Conservation (phyloP, 2,888 invertebrate genomes). For the Leptogaster cylindrica region DNA sequence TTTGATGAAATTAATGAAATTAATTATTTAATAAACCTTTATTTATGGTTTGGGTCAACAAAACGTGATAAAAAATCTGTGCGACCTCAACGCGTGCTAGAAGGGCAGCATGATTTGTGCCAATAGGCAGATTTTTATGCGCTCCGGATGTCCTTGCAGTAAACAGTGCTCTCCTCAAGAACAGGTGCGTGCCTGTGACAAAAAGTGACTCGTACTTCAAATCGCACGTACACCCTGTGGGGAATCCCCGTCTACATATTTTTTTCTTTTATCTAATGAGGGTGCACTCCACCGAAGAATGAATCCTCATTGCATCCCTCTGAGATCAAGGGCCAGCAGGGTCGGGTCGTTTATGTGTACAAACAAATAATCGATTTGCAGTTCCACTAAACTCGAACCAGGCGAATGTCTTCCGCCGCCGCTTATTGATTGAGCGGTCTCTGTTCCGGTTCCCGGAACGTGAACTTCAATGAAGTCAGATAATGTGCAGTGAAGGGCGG, state of each 20-base stretch:
- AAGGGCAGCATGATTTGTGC: no score
- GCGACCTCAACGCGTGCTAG: no score
- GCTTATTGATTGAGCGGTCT: conserved; percentile 19
- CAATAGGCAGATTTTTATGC: no score
- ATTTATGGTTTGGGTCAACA: no score
- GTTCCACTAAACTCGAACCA: conserved; percentile 19
- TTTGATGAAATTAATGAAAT: no score
- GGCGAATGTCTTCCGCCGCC: conserved; percentile 21
- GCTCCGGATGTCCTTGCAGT: neutral
- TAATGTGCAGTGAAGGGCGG: neutral
- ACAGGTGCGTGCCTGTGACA: conserved; percentile 22
- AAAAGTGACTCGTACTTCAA: neutral
- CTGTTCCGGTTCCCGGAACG: conserved; percentile 1
- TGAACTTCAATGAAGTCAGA: conserved; percentile 5
- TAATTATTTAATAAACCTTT: no score
- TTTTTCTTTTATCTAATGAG: conserved; percentile 15
- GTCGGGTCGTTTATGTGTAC: conserved; percentile 26
- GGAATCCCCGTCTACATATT: neutral
- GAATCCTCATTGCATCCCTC: conserved; percentile 23
- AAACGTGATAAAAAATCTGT: no score
- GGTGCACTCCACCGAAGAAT: conserved; percentile 11
- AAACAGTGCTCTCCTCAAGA: neutral
- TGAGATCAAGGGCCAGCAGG: neutral
- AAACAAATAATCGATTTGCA: conserved; percentile 41
- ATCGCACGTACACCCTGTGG: neutral